Evolutionary conservation across 2,797 vertebrate species (phyloP), one percentile per base, ranked within the genome.

Genomic region (Morus bassanus): DNA sequence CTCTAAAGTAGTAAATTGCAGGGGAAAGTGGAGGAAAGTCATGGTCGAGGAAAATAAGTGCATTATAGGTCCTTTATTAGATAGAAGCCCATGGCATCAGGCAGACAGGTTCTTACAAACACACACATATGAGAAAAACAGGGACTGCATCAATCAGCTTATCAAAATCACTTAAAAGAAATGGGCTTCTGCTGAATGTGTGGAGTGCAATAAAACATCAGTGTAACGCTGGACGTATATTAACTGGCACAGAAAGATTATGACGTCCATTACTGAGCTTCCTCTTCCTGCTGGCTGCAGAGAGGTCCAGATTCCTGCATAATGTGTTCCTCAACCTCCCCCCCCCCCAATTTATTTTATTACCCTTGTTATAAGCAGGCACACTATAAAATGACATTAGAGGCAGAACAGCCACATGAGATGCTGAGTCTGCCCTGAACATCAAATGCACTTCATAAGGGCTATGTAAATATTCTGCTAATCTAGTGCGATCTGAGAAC

Each of bases 1-100:
- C 98, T 97, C 93, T 94, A 96, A 97, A 98, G 98, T 98, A 97
- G 97, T 93, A 93, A 97, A 98, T 98, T 98, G 97, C 94, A 96
- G 64, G 50, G 95, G 95, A 97, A 97, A 96, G 97, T 88, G 91
- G 91, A 94, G 91, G 70, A 92, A 93, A 91, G 91, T 93, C 83
- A 78, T 64, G 94, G 95, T 85, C 5, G 96, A 91, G 93, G 96
- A 96, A 98, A 97, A 97, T 98, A 97, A 97, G 97, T 97, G 93
- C 93, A 91, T 96, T 97, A 97, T 59, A 53, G 89, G 94, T 94
- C 97, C 97, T 98, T 97, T 97, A 98, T 98, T 97, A 98, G 98
- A 97, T 96, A 97, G 96, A 96, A 96, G 97, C 98, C 97, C 93
- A 93, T 93, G 96, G 97, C 96, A 97, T 95, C 96, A 88, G 95